Base-by-base conservation (phyloP, 2,113 vertebrate species). In the Mionectes macconnelli region DNA sequence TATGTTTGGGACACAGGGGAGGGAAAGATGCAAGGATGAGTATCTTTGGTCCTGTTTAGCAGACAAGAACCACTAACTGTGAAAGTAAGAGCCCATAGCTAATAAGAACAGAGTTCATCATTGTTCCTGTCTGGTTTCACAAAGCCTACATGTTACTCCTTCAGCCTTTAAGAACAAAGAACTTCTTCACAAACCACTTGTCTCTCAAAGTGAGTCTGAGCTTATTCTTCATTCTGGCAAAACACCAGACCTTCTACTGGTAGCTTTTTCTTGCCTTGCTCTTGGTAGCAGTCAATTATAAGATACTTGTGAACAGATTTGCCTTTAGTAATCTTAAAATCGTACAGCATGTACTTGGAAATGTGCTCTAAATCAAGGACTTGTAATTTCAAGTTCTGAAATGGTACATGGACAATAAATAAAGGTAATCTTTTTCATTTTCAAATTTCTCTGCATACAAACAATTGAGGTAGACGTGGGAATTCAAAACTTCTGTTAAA, bases 321-420 rank as follows among this genome's bases (percentile, higher is more conserved):
- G 37, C 56, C 75, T 95, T 90, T 23, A 59, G 45, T 76, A 57
- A 75, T 22, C n/a, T 73, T 47, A 53, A 95, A 83, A 91, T 22
- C 49, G 81, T 84, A 92, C 83, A 84, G 82, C 49, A 4, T 31
- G 68, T 93, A 57, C 93, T 79, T 69, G 45, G 81, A 76, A 87
- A 89, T 53, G 53, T 9, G 4, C 35, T 88, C 81, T 42, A 56
- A 84, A 81, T 8, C 75, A 92, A 93, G 86, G 84, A 53, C 81
- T 73, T 1, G 0, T 66, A 49, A 89, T 90, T 89, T 35, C 49
- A 53, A 49, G 37, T 39, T 63, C 42, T 73, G 53, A 49, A 75
- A 57, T 14, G 31, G 52, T 24, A 18, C 44, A 14, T 13, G 53
- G 60, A 57, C 40, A 81, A 31, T 9, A 82, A 94, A 84, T 63